Base-by-base conservation (phyloP, 2,888 invertebrate species). In the Temnothorax rugatulus region DNA sequence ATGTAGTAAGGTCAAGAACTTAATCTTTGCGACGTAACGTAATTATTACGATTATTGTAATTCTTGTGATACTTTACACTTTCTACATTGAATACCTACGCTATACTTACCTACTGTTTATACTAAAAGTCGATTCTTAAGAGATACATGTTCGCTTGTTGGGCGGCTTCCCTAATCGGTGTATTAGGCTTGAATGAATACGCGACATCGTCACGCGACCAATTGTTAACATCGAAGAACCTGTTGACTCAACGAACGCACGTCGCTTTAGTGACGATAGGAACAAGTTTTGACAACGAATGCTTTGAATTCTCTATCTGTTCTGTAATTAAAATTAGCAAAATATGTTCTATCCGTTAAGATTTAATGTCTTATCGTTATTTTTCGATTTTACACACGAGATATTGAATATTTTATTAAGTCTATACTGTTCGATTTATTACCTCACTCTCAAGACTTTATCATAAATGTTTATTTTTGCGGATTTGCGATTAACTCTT, bases 11-110 rank as follows among this genome's bases (percentile, higher is more conserved):
- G 68, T 64, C 86, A 66, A 76, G 57, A 86, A 84, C 75, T 87
- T 83, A 47, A 86, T 85, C 85, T 85, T 82, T 76, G 86, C 85
- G 88, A 83, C 74, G 85, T 87, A 88, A 85, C 41, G 85, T 87
- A 88, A 87, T 88, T 89, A 85, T 85, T 87, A 92, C 90, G 88
- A 91, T 93, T 91, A 92, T 93, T 93, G 91, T 92, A 92, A 92
- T 93, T 92, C 92, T 93, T 94, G 93, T 94, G 93, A 94, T 94
- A 94, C 93, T 93, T 93, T 93, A 93, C 91, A 94, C 93, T 94
- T 93, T 94, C 93, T 93, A 94, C 93, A 93, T 92, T 93, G 90
- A 93, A 93, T 93, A 94, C 92, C 91, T 93, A 92, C 83, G 90
- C 86, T 91, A 90, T 92, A 91, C 88, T 91, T 89, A 88, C 87